Evolutionary conservation across 2,113 vertebrate genomes (phyloP).

Genomic region (Eretmochelys imbricata): DNA sequence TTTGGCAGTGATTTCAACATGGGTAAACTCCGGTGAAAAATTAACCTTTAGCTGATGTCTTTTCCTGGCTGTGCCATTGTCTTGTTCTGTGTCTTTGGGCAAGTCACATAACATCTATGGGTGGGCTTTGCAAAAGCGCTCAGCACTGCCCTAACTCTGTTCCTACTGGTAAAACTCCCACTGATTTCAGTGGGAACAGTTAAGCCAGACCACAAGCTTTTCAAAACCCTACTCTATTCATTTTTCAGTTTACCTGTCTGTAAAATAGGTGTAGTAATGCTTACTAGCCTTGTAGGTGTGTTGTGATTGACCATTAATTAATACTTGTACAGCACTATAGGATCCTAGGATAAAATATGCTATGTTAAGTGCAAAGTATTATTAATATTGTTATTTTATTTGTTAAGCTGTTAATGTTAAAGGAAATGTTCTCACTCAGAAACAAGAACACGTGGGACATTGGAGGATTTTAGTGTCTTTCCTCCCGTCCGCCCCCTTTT

Average conservation of each 20-base stretch:
- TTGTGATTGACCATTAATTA: neutral
- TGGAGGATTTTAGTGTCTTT: neutral
- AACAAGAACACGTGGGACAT: neutral
- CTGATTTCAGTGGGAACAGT: neutral
- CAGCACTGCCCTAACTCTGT: neutral
- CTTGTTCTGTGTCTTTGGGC: neutral
- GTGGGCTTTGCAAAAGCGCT: neutral
- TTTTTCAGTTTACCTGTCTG: conserved; percentile 28
- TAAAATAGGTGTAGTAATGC: conserved; percentile 7
- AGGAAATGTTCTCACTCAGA: neutral
- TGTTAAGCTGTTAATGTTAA: neutral
- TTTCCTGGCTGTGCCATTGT: conserved; percentile 8
- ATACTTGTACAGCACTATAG: neutral
- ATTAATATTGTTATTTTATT: neutral
- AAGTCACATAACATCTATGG: conserved; percentile 16
- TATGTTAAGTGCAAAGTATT: neutral
- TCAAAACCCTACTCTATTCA: neutral
- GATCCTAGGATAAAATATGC: neutral
- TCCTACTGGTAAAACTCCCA: conserved; percentile 19
- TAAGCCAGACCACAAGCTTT: neutral
- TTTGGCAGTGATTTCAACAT: conserved; percentile 34
- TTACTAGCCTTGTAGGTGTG: neutral
- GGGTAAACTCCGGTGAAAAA: conserved; percentile 40
- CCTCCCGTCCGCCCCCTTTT: neutral
- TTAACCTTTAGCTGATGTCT: conserved; percentile 13